Evolutionary conservation across 35 echinoderm and acorn worm species (phyloP).

Genomic region (Heliocidaris tuberculata): DNA sequence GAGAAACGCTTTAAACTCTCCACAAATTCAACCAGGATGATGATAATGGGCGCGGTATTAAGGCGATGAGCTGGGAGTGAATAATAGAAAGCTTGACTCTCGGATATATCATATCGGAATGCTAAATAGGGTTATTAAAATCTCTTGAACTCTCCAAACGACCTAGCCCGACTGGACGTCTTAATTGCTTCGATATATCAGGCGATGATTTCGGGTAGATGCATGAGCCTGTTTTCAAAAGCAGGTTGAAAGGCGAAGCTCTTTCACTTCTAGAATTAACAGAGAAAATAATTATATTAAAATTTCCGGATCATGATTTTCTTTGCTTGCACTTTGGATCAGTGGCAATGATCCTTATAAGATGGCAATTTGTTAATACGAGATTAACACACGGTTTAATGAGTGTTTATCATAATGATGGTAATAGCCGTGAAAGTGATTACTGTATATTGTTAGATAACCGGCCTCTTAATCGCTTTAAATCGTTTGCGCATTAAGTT

Average conservation of each 20-base stretch:
- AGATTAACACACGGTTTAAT: background rate
- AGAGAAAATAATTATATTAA: background rate
- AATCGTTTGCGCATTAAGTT: background rate
- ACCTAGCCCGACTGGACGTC: background rate
- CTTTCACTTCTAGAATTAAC: background rate
- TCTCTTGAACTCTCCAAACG: background rate
- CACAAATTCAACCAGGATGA: background rate
- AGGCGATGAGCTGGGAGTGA: background rate
- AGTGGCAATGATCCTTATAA: background rate
- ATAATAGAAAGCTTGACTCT: background rate
- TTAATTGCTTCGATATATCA: constrained; percentile 12
- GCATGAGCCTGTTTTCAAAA: background rate
- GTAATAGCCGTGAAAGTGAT: background rate
- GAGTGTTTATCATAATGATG: background rate
- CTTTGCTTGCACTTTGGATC: background rate
- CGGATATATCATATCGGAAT: background rate
- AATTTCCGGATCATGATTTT: background rate
- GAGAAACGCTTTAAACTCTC: constrained; percentile 10
- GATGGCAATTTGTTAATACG: background rate
- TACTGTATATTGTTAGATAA: background rate
- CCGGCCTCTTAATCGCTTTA: background rate
- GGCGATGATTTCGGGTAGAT: background rate
- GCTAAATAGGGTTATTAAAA: constrained; percentile 4
- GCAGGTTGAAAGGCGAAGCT: background rate
- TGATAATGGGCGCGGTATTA: background rate